Evolutionary conservation across 2,113 vertebrate species (phyloP).

Genomic region (Bungarus multicinctus): DNA sequence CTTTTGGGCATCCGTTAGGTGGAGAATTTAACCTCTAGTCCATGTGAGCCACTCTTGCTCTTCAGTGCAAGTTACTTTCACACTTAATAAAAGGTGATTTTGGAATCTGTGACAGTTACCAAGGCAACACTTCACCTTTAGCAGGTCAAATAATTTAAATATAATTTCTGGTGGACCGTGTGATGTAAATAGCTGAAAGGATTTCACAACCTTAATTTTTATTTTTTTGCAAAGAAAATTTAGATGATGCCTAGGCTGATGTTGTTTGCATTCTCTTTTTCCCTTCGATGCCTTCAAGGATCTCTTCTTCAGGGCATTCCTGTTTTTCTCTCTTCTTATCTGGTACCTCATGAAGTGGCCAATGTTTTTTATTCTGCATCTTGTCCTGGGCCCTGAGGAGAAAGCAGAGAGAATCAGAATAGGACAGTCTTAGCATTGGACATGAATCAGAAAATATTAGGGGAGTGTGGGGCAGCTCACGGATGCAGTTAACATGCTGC

Average conservation of each 20-base stretch:
- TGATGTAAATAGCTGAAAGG: slow-evolving; percentile 7
- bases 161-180: slow-evolving; percentile 5
- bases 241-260: slow-evolving; percentile 3
- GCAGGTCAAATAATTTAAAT: slow-evolving; percentile 22
- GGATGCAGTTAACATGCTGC: not conserved
- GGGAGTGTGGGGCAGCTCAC: not conserved
- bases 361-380: not conserved
- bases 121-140: slow-evolving; percentile 39
- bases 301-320: not conserved
- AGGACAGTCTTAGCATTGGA: accelerated
- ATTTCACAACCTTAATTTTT: not conserved
- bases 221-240: not conserved
- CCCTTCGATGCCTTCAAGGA: not conserved
- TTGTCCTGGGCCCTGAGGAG: not conserved
- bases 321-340: slow-evolving; percentile 9
- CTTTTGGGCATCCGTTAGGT: not conserved
- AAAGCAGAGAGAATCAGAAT: not conserved
- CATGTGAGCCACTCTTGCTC: not conserved
- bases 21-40: not conserved
- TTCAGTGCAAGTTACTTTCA: not conserved
- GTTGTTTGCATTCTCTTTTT: slow-evolving; percentile 8
- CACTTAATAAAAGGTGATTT: not conserved
- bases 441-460: not conserved
- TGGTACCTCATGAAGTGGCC: slow-evolving; percentile 4
- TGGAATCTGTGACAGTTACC: slow-evolving; percentile 6